Percentiles rank a stretch among this genome's conserved stretches.
phyloP scores from a whole-genome alignment of 2,797 vertebrate genomes.

The Poecilia wingei region DNA sequence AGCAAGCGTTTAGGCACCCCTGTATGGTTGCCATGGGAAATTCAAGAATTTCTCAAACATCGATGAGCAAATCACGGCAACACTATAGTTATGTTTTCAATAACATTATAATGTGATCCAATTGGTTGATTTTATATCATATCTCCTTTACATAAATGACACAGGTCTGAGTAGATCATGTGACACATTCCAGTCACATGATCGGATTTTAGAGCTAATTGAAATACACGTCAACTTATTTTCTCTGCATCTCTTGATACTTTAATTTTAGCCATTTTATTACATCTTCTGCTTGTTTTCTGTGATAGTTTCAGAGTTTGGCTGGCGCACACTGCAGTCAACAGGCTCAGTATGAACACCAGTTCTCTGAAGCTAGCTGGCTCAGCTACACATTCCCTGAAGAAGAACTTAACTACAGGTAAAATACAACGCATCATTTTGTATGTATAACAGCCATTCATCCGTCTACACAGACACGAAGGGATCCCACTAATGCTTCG shows the following conservation, averaged over 20 bases:
- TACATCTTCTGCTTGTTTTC: slow-evolving; percentile 10
- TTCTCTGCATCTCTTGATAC: not conserved
- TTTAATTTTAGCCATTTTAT: not conserved
- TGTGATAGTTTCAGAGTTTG: slow-evolving; percentile 16
- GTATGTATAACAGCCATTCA: not conserved
- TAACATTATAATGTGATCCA: no score
- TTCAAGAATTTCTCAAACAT: no score
- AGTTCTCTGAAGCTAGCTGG: slow-evolving; percentile 75
- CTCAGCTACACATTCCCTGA: slow-evolving; percentile 78
- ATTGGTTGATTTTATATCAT: no score
- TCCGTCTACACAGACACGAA: not conserved
- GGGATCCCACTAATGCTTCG: not conserved
- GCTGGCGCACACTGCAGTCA: slow-evolving; percentile 33
- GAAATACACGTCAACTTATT: not conserved
- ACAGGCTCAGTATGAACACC: slow-evolving; percentile 34
- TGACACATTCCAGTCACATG: not conserved
- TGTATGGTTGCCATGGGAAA: no score
- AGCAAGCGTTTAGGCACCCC: no score
- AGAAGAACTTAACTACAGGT: slow-evolving; percentile 81
- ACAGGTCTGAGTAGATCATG: no score
- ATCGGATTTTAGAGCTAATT: not conserved
- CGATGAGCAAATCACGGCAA: no score
- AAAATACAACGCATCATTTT: not conserved
- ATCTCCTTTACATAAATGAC: not conserved
- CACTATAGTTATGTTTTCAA: no score